Evolutionary conservation across 2,797 vertebrate species (phyloP), one percentile per base, ranked within the genome.

Genomic region (Nothura maculosa): DNA sequence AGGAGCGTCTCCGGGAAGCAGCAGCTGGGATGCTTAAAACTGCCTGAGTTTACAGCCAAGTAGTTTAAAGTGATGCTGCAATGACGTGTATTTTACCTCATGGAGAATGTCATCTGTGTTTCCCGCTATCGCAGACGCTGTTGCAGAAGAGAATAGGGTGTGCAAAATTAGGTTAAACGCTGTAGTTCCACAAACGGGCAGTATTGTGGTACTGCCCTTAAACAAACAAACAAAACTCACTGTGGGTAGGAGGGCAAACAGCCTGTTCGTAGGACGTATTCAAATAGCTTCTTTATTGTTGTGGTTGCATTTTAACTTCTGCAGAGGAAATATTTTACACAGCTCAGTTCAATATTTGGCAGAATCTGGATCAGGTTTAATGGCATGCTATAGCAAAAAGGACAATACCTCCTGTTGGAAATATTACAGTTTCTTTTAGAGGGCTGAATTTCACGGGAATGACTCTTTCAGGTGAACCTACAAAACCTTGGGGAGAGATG

Each of bases 21-120:
- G 42, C 27, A 61, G 27, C 62, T 40, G 60, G 9, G 80, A 28
- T 57, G 27, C 52, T 81, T 62, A 25, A 81, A 90, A 22, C 22
- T 55, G 12, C 32, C 58, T 90, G 70, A 87, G 52, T 42, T 68
- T 76, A 83, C 85, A 63, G 47, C 79, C 40, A 3, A 4, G 1
- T 17, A 25, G 30, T 38, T 5, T 47, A 34, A 5, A 34, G 20
- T 79, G 47, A 18, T 30, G 63, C 28, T 28, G 64, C 67, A 54
- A 48, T 68, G 61, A 86, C 92, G 78, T 81, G 83, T 24, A 82
- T 85, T 95, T 94, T 78, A 96, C 96, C 91, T 96, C 94, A 67
- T 81, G 89, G 92, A 95, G 87, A 97, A 96, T 95, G 94, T 74
- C 81, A 90, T 84, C 27, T 69, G 75, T 96, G 96, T 92, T 92